These are phyloP conservation scores for Oncorhynchus keta DNA, from an alignment of 2,113 vertebrate genomes.

Conservation along the genomic window DNA sequence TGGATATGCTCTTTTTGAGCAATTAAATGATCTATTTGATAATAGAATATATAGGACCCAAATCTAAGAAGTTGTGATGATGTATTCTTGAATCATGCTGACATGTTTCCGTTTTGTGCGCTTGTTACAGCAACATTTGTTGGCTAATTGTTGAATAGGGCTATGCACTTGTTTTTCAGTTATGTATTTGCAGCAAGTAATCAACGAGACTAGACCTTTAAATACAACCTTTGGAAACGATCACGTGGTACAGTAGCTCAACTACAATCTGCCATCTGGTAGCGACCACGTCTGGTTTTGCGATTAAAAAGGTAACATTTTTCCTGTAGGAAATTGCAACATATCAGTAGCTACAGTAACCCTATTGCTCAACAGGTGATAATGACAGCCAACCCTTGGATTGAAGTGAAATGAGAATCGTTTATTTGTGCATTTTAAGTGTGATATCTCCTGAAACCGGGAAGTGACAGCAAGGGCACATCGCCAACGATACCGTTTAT, in stretches of 20 bases:
- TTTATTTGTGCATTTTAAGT: background rate
- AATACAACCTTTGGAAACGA: conserved; percentile 58
- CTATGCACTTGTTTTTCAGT: no score
- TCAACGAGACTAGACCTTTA: conserved; percentile 68
- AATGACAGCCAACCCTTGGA: background rate
- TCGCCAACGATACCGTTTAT: background rate
- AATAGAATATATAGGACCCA: no score
- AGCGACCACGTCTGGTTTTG: conserved; percentile 41
- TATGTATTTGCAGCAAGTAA: no score
- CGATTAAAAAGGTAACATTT: conserved; percentile 61
- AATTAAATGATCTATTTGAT: no score
- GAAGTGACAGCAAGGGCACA: conserved; percentile 7
- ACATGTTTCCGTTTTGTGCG: no score
- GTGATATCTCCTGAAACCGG: background rate
- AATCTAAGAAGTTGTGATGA: no score
- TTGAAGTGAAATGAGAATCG: conserved; percentile 28
- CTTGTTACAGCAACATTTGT: no score
- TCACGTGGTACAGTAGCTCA: conserved; percentile 60
- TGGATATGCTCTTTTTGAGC: no score
- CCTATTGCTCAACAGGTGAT: background rate
- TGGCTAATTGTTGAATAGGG: no score
- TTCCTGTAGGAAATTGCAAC: conserved; percentile 8
- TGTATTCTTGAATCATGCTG: no score
- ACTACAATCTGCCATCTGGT: conserved; percentile 47
- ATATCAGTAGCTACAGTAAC: conserved; percentile 19